Evolutionary conservation across 2,113 vertebrate species (phyloP).

Genomic region (Clarias macrocephalus): DNA sequence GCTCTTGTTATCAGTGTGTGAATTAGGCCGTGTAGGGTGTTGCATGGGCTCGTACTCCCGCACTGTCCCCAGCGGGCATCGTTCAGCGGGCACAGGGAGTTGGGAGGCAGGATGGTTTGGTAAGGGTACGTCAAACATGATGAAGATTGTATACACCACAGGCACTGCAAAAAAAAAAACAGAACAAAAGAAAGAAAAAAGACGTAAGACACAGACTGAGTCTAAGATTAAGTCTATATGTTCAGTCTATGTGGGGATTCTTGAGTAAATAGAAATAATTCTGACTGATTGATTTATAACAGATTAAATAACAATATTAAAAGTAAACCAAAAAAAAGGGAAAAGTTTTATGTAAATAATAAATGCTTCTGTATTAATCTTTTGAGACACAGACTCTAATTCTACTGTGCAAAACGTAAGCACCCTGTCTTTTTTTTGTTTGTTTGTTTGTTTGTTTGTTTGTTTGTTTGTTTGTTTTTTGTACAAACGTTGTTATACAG

Average conservation of each 20-base stretch:
- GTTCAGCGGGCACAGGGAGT: conserved; percentile 77
- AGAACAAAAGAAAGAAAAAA: neutral
- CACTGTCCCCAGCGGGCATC: conserved; percentile 92
- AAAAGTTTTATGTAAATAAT: neutral
- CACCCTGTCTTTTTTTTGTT: neutral
- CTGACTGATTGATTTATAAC: neutral
- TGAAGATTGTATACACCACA: conserved; percentile 84
- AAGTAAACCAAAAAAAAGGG: neutral
- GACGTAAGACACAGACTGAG: neutral
- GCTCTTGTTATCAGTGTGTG: neutral
- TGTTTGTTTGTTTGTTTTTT: neutral
- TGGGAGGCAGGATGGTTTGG: conserved; percentile 78
- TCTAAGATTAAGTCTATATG: too few relatives aligned
- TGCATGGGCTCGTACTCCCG: conserved; percentile 79
- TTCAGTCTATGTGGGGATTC: neutral
- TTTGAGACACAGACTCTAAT: too few relatives aligned
- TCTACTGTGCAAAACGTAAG: neutral
- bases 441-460: neutral
- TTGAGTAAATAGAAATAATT: neutral
- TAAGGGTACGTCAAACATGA: conserved; percentile 83
- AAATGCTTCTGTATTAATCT: neutral
- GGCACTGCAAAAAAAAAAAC: conserved; percentile 74
- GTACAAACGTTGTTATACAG: neutral
- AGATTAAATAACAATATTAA: neutral
- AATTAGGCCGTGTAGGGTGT: neutral